These are phyloP conservation scores for Heterotilapia buettikoferi DNA, from an alignment of 2,113 vertebrate genomes.

Conservation along the genomic window DNA sequence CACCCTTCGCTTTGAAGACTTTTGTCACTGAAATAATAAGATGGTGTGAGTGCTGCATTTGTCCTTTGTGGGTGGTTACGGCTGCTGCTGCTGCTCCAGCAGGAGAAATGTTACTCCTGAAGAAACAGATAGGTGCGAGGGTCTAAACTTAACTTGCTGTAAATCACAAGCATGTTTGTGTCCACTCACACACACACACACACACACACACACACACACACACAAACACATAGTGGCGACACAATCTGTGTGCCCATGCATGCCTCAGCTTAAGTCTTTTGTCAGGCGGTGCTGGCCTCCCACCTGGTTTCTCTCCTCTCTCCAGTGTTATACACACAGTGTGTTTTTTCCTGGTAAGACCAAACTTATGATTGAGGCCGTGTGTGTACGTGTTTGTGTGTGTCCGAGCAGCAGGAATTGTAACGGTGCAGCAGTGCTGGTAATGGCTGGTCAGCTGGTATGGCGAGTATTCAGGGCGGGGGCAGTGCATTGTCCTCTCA, in stretches of 20 bases:
- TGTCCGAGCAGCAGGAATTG: conserved; percentile 44
- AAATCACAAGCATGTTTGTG: conserved; percentile 27
- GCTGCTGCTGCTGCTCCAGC: neutral
- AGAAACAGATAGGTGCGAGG: conserved; percentile 54
- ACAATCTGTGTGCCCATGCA: conserved; percentile 36
- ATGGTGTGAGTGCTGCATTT: conserved; percentile 25
- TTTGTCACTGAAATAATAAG: conserved; percentile 53
- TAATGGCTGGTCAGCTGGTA: conserved; percentile 72
- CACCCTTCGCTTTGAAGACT: neutral
- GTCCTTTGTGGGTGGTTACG: conserved; percentile 32
- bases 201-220: conserved; percentile 1
- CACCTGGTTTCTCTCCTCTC: conserved; percentile 33
- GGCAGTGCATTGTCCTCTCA: conserved; percentile 71
- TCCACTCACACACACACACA: neutral
- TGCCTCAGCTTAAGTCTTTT: conserved; percentile 47
- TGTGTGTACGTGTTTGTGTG: neutral
- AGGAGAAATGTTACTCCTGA: conserved; percentile 18
- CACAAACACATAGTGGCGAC: neutral
- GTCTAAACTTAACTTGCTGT: conserved; percentile 61
- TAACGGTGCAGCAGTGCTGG: conserved; percentile 50
- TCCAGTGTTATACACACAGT: neutral
- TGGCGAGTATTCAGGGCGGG: conserved; percentile 69
- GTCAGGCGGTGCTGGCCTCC: conserved; percentile 26
- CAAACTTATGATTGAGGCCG: conserved; percentile 17
- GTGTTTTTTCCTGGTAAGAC: conserved; percentile 16